A percentile compares a stretch with the other conserved stretches of the same genome.
phyloP scores from a whole-genome alignment of 92 coral and sea anemone species.

The Porites lobata region DNA sequence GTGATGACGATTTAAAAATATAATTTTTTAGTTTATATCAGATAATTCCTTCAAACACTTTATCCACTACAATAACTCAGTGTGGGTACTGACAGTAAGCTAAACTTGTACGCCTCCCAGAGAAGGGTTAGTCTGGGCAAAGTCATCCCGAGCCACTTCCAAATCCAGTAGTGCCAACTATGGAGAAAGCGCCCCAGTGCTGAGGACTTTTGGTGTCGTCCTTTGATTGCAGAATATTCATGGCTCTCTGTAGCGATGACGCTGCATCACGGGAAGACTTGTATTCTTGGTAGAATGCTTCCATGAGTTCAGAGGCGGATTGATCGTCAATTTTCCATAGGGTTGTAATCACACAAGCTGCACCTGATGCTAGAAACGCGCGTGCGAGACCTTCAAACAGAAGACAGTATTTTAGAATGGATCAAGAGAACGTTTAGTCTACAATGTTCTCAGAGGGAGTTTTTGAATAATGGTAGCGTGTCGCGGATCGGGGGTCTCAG shows the following conservation, averaged over 20 bases:
- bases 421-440: neutral
- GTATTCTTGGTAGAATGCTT: constrained; percentile 61
- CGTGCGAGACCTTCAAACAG: constrained; percentile 67
- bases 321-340: constrained; percentile 75
- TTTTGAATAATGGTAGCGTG: too few species aligned
- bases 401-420: neutral
- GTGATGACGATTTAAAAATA: too few species aligned
- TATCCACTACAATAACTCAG: too few species aligned
- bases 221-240: constrained; percentile 49
- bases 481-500: too few species aligned
- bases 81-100: too few species aligned
- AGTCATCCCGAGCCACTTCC: too few species aligned
- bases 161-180: constrained; percentile 60
- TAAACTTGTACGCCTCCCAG: too few species aligned
- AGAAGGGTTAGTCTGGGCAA: too few species aligned
- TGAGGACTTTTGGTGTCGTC: constrained; percentile 48
- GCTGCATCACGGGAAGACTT: constrained; percentile 73
- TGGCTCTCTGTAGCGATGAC: constrained; percentile 67
- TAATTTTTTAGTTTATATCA: too few species aligned
- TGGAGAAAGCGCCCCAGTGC: constrained; percentile 79
- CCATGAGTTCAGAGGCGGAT: constrained; percentile 54
- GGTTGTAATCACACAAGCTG: constrained; percentile 76
- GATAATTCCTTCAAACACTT: too few species aligned
- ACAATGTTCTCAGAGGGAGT: neutral
- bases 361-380: constrained; percentile 79